Evolutionary conservation across 2,888 invertebrate species (phyloP).

Genomic region (Pristionchus japonicus): DNA sequence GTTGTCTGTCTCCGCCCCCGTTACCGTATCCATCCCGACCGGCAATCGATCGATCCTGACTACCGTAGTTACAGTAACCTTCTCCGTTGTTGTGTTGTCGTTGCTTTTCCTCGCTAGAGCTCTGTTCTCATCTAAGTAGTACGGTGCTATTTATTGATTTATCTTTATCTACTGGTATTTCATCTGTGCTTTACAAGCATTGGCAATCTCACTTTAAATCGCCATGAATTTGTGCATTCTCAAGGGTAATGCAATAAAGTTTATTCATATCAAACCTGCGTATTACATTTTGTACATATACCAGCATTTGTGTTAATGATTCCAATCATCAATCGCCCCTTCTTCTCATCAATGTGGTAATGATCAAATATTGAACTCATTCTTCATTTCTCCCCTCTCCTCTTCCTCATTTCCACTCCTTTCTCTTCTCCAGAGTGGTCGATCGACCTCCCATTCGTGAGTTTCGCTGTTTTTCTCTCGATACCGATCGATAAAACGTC

Average conservation of each 20-base stretch:
- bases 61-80: slow-evolving; percentile 11
- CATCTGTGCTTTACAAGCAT: slow-evolving; percentile 1
- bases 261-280: no score
- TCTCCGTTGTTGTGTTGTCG: neutral
- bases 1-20: neutral
- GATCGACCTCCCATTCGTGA: no score
- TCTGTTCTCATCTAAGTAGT: neutral
- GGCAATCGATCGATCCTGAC: slow-evolving; percentile 19
- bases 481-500: no score
- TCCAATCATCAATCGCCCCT: no score
- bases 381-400: no score
- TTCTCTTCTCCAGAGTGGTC: no score
- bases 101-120: neutral
- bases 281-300: no score
- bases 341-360: no score
- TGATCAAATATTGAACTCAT: no score
- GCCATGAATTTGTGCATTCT: neutral
- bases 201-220: slow-evolving; percentile 12
- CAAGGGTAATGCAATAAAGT: neutral
- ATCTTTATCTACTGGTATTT: neutral
- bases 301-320: no score
- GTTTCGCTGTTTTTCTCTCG: no score
- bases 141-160: neutral
- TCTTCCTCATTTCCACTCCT: no score
- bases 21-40: slow-evolving; percentile 42